Base-by-base conservation (phyloP, 2,797 vertebrate genomes). In the Phyllotis vaccarum region DNA sequence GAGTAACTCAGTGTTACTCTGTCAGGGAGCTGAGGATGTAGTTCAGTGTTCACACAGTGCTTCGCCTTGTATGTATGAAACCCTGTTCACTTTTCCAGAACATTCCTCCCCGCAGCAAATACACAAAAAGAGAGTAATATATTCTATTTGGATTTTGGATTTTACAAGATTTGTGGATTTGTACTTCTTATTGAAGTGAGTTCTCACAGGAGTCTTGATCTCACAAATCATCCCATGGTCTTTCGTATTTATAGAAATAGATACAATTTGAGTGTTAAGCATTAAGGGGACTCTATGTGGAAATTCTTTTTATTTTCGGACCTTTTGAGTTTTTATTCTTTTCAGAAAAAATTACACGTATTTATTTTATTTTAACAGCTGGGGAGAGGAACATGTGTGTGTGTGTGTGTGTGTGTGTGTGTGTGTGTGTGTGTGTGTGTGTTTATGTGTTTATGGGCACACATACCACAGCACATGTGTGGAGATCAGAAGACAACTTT, bases 151-250 rank as follows among this genome's bases (percentile, higher is more conserved):
- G n/a, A n/a, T n/a, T 97, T 40, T 52, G 6, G 19, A 95, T 93
- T 96, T 80, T 88, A 90, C 37, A 94, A 3, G 37, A 0, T 94
- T 89, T 95, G 86, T 95, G 5, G 40, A 0, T 93, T 85, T 95
- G 86, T 43, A 92, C 78, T n/a, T 40, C 95, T 90, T 72, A 60
- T 43, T 0, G 13, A 90, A 89, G 56, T 95, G 0, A 95, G 31
- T 96, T 97, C 93, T 97, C 0, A 46, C 83, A 66, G 21, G 93
- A 96, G 93, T 96, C 89, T 37, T 19, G 54, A 27, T 95, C 94
- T 92, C 43, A 16, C 4, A 5, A 56, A 31, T 54, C 86, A 54
- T 54, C 17, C 6, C 76, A 54, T 10, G 34, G 46, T 27, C 56
- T 91, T 80, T 62, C 21, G 37, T 86, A 68, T 74, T 78, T 89